Evolutionary conservation across 2,113 vertebrate genomes (phyloP), one percentile per base, ranked within the genome.

Genomic region (Ia io): DNA sequence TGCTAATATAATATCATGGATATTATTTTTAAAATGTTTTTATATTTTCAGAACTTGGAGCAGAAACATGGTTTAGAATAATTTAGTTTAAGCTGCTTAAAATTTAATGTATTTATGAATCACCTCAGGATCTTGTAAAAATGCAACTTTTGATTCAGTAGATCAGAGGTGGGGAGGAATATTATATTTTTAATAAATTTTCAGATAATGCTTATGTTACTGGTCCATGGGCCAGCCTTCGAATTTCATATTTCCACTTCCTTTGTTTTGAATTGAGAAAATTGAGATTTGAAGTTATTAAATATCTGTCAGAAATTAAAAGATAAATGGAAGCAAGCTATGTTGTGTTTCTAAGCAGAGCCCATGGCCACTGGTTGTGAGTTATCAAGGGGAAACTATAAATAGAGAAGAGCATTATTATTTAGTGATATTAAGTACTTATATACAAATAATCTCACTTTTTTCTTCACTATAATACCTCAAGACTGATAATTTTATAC

Each of bases 71-170:
- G 6, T 37, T 89, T 84, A 78, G 44, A 84, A 56, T 88, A 95
- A 93, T 92, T 91, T 89, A 63, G 35, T 53, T 85, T 78, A 44
- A 89, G 35, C 1, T 90, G n/a, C 44, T 97, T 95, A 95, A 95
- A 95, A 86, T 94, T 79, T 94, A 93, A 90, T 89, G 17, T 53
- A 22, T 7, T 16, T 69, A n/a, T 94, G 53, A 94, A 70, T 91
- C 61, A 94, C 14, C 32, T 65, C n/a, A 63, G 78, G 1, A 51
- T 87, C 42, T 84, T 92, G 4, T 92, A 95, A 95, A 92, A 93
- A 37, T 87, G 49, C 17, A 87, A 63, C 25, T 76, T 95, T 85
- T 90, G 76, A 90, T 84, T 93, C 35, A 74, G 25, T 90, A 87
- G 3, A 70, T 95, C 59, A 86, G 37, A 80, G 16, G n/a, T 51